phyloP scores from a whole-genome alignment of 2,888 invertebrate genomes.

The Lottia scabra region DNA sequence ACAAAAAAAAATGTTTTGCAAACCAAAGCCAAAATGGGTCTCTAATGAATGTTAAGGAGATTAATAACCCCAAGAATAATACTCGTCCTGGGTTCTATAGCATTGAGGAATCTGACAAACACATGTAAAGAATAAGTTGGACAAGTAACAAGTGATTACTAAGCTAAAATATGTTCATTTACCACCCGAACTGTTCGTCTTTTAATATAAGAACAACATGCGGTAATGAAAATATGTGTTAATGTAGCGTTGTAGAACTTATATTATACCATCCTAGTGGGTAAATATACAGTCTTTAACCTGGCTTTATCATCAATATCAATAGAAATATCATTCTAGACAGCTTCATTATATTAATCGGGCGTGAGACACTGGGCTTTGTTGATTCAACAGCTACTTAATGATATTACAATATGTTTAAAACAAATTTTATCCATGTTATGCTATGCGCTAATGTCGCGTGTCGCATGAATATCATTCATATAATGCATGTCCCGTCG shows the following conservation, averaged over 20 bases:
- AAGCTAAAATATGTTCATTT: no score
- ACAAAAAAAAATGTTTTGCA: no score
- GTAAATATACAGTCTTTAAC: background rate
- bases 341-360: slow-evolving; percentile 3
- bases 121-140: no score
- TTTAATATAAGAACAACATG: background rate
- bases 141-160: no score
- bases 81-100: no score
- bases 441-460: background rate
- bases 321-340: slow-evolving; percentile 1
- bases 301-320: background rate
- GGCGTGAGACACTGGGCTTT: slow-evolving; percentile 1
- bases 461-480: slow-evolving; percentile 4
- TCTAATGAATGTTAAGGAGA: no score
- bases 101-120: no score
- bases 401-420: slow-evolving; percentile 1
- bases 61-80: no score
- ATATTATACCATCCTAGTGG: background rate
- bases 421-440: background rate
- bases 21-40: no score
- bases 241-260: background rate
- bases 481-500: slow-evolving; percentile 4
- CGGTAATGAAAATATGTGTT: background rate
- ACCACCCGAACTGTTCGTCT: no score
- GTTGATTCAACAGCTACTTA: background rate